A percentile compares a stretch with the other conserved stretches of the same genome.
Evolutionary conservation across 2,797 vertebrate species (phyloP).

Genomic region (Nyctibius grandis): DNA sequence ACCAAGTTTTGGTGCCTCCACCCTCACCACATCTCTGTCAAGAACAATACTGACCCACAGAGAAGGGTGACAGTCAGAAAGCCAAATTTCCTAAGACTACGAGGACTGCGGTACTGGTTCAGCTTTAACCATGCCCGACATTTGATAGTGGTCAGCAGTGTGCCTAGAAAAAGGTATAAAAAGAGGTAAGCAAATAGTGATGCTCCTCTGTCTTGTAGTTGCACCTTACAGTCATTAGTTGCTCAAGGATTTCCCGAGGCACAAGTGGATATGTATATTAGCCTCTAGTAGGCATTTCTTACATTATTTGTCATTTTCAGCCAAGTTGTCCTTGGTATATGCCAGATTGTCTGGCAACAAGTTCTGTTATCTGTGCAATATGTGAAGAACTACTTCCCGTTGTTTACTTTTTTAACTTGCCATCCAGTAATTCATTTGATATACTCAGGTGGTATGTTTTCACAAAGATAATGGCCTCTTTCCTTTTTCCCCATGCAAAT

Average conservation of each 20-base stretch:
- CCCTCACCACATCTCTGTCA: neutral
- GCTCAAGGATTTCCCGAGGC: neutral
- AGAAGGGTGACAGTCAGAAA: neutral
- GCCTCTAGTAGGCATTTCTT: neutral
- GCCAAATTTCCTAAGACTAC: neutral
- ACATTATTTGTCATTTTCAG: neutral
- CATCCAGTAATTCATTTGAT: neutral
- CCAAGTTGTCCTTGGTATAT: neutral
- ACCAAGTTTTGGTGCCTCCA: neutral
- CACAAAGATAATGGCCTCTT: neutral
- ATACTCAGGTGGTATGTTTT: neutral
- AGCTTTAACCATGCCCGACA: neutral
- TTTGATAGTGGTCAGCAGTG: rapidly evolving
- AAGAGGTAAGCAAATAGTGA: neutral
- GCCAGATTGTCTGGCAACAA: neutral
- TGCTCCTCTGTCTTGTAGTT: neutral
- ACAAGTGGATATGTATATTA: rapidly evolving
- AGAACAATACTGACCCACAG: neutral
- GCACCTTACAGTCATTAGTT: neutral
- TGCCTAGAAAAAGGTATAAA: neutral
- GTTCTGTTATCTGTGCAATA: neutral
- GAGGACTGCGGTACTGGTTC: neutral
- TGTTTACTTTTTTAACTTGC: neutral
- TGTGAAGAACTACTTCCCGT: neutral
- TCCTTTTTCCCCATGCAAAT: rapidly evolving